phyloP scores from a whole-genome alignment of 2,888 invertebrate species.

The Drosophila mimetica region DNA sequence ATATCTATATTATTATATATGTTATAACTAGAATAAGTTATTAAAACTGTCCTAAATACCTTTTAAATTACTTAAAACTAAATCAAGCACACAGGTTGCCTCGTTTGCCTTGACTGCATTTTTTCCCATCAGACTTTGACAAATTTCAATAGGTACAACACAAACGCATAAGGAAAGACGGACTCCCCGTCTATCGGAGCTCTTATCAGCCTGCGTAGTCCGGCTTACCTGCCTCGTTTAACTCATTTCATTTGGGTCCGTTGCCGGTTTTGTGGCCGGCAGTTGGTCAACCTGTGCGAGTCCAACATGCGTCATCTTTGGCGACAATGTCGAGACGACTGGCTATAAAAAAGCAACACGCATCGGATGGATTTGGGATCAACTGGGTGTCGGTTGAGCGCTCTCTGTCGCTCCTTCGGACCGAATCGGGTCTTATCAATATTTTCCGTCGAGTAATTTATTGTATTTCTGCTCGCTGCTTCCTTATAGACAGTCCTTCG shows the following conservation, averaged over 20 bases:
- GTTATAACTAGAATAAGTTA: no score
- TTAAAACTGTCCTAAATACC: no score
- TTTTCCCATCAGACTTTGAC: slow-evolving; percentile 9
- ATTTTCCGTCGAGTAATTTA: slow-evolving; percentile 83
- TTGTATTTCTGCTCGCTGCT: slow-evolving; percentile 68
- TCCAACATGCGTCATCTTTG: slow-evolving; percentile 74
- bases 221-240: slow-evolving; percentile 70
- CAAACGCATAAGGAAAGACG: not conserved
- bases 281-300: slow-evolving; percentile 32
- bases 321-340: slow-evolving; percentile 59
- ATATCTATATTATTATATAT: no score
- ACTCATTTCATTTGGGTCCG: slow-evolving; percentile 70
- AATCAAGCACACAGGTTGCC: not conserved
- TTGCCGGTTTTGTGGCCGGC: slow-evolving; percentile 8
- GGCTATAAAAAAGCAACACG: slow-evolving; percentile 51
- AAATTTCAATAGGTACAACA: slow-evolving; percentile 21
- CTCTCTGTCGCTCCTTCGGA: slow-evolving; percentile 17
- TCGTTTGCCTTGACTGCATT: not conserved
- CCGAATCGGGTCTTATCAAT: slow-evolving; percentile 70
- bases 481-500: slow-evolving; percentile 60
- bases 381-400: slow-evolving; percentile 69
- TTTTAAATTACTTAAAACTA: no score
- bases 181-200: slow-evolving; percentile 12
- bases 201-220: slow-evolving; percentile 55
- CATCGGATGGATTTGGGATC: slow-evolving; percentile 54